Evolutionary conservation across 2,797 vertebrate genomes (phyloP), one percentile per base, ranked within the genome.

Genomic region (Philypnodon macrostomus): DNA sequence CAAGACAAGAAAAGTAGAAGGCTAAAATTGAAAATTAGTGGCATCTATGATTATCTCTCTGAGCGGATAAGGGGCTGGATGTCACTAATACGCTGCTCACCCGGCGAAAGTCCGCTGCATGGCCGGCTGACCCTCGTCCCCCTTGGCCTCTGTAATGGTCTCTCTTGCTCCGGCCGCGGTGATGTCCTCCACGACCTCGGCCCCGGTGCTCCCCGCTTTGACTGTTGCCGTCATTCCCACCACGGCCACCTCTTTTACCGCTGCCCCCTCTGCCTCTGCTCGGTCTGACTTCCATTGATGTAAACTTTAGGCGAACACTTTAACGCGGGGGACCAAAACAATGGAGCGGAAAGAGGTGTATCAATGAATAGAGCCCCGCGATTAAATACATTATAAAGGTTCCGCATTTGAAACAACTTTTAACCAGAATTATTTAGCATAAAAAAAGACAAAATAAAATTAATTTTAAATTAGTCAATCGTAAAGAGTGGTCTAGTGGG

Each of bases 121-220:
- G 53, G 15, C 9, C 40, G 31, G 49, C 30, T 35, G 60, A 69
- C 0, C 58, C 77, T 7, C 85, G 87, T 26, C 87, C 87, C 21
- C 87, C 90, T 29, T 87, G 87, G 1, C 87, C 90, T 0, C 88
- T 84, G 53, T 88, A 32, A 41, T 86, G 74, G 47, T 90, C 88
- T 44, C 86, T 83, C 39, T 63, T 89, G 0, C 81, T 78, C 13
- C 87, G 80, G 30, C 88, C 80, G 1, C 90, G 85, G 53, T 84
- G 51, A 12, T 78, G 58, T 2, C 84, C 82, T 73, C 88, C 85
- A 47, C 89, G 80, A 18, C 88, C 88, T 53, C 88, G 70, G 8
- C 86, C 84, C 42, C 87, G 75, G 58, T 79, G 63, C 4, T 87
- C 89, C n/a, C 78, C 79, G 7, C 76, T 69, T 7, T 30, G 46